Percentiles rank a stretch among this genome's conserved stretches.
Conservation (phyloP, 2,888 invertebrate genomes). For the Camponotus fellah region DNA sequence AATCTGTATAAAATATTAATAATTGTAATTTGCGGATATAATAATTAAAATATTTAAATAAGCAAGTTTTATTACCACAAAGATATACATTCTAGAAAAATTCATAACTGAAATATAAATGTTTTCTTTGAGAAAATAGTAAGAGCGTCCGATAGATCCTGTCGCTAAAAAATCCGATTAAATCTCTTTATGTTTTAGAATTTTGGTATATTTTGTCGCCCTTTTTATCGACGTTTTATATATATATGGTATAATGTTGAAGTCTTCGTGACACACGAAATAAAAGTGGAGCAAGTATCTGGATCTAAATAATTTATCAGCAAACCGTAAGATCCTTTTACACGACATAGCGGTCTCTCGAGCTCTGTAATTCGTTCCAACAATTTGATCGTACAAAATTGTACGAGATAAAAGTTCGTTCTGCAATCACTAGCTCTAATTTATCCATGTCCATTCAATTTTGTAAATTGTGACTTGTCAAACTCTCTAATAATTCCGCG, state of each 20-base stretch:
- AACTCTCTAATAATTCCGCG: conserved; percentile 55
- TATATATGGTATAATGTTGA: background rate
- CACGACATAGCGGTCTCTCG: background rate
- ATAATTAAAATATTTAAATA: background rate
- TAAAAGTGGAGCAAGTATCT: conserved; percentile 20
- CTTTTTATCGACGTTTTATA: background rate
- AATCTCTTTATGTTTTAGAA: conserved; percentile 5
- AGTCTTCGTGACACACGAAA: conserved; percentile 19
- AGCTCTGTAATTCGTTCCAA: conserved; percentile 8
- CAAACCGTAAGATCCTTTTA: background rate
- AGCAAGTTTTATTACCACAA: background rate
- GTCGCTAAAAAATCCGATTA: background rate
- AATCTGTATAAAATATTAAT: background rate
- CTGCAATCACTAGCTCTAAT: conserved; percentile 16
- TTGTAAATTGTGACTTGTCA: conserved; percentile 38
- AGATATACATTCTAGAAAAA: background rate
- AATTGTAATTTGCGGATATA: background rate
- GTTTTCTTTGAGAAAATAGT: background rate
- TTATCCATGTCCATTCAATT: conserved; percentile 42
- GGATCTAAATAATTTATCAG: conserved; percentile 33
- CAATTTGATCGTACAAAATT: conserved; percentile 8
- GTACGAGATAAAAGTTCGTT: conserved; percentile 15
- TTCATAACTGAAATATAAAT: background rate
- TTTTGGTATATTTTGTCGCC: background rate
- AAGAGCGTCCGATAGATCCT: background rate